These are phyloP conservation scores for Chydorus sphaericus DNA, from an alignment of 2,888 invertebrate genomes.

Conservation along the genomic window DNA sequence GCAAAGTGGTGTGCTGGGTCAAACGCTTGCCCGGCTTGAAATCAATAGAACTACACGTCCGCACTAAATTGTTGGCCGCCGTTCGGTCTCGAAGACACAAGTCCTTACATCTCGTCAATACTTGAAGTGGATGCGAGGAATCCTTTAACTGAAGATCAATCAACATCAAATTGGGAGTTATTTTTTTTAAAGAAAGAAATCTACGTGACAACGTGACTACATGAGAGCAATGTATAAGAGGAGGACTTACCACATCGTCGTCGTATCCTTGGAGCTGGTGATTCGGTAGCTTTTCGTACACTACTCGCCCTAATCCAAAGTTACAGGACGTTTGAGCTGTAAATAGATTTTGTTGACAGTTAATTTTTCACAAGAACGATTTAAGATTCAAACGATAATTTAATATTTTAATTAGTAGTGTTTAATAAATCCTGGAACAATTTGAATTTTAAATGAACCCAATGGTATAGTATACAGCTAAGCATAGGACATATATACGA, in stretches of 20 bases:
- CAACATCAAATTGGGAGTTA: too few species aligned
- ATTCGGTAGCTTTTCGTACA: constrained; percentile 76
- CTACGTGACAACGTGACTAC: background rate
- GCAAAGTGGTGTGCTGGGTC: constrained; percentile 58
- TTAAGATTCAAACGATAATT: too few species aligned
- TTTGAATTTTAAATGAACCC: background rate
- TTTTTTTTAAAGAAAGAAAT: background rate
- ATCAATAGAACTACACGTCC: constrained; percentile 75
- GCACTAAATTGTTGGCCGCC: constrained; percentile 60
- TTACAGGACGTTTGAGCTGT: constrained; percentile 80
- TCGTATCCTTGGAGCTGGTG: constrained; percentile 79
- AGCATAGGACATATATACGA: too few species aligned
- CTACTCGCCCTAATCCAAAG: constrained; percentile 70
- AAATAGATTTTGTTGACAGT: too few species aligned
- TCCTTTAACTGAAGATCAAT: constrained; percentile 45
- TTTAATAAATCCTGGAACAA: background rate
- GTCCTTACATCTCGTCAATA: constrained; percentile 76
- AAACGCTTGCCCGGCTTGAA: constrained; percentile 69
- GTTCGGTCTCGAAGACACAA: constrained; percentile 65
- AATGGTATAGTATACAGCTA: too few species aligned
- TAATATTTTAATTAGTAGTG: too few species aligned
- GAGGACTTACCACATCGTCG: constrained; percentile 58
- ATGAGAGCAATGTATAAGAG: background rate
- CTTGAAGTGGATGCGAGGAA: constrained; percentile 68
- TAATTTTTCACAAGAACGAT: too few species aligned